Percentiles rank a stretch among this genome's conserved stretches.
Evolutionary conservation across 1,140 invertebrate genomes (phyloP).

Genomic region (Drosophila biarmipes): DNA sequence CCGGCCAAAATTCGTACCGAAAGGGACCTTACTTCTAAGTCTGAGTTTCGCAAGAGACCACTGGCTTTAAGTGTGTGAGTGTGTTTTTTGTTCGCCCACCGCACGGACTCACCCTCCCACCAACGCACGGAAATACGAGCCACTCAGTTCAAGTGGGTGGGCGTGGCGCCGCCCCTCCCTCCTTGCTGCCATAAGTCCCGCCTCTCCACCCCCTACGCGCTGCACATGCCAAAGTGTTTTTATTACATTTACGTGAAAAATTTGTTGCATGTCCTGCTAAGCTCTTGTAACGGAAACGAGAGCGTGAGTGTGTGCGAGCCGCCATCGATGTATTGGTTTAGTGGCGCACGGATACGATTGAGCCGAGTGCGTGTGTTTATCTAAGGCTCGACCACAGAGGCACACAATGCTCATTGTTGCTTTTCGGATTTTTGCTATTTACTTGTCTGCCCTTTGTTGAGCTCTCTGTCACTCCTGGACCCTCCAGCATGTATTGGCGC

Average conservation of each 20-base stretch:
- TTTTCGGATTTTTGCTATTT: conserved; percentile 58
- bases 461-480: conserved; percentile 1
- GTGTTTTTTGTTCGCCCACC: conserved; percentile 13
- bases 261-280: conserved; percentile 77
- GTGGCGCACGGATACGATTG: conserved; percentile 44
- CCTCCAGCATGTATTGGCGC: conserved; percentile 44
- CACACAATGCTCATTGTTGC: conserved; percentile 72
- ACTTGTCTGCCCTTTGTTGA: conserved; percentile 64
- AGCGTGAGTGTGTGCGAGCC: conserved; percentile 2
- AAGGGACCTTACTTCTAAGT: conserved; percentile 11
- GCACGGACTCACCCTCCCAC: conserved; percentile 39
- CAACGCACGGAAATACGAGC: conserved; percentile 4
- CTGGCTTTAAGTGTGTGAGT: conserved; percentile 9
- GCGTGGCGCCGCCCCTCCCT: conserved; percentile 12
- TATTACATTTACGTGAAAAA: conserved; percentile 84
- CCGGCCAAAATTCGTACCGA: conserved; percentile 30
- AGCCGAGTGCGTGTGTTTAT: conserved; percentile 70
- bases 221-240: conserved; percentile 77
- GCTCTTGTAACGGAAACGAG: conserved; percentile 62
- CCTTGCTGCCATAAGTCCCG: neutral
- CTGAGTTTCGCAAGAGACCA: neutral
- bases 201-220: neutral
- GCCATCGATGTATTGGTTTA: conserved; percentile 57
- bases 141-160: conserved; percentile 58
- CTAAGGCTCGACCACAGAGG: conserved; percentile 59